Percentiles rank a stretch among this genome's conserved stretches.
Conservation (phyloP, 2,797 vertebrate genomes). For the Adelosebastes latens region DNA sequence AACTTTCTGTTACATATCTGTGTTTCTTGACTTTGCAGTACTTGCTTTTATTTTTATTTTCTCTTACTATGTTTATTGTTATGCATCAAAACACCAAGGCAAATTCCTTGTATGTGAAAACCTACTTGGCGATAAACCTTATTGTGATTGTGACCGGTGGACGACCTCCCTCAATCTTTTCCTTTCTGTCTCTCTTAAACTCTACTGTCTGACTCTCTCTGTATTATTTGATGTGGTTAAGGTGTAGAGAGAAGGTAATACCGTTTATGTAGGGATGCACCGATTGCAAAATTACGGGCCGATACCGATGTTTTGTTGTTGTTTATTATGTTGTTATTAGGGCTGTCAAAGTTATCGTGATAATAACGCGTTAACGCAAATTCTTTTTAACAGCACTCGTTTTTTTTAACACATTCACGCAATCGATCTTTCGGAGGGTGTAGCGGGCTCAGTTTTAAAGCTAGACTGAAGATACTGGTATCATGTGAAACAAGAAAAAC, state of each 20-base stretch:
- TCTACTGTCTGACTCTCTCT: background rate
- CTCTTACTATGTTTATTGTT: background rate
- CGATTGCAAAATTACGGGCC: too few species aligned
- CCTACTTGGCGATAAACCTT: background rate
- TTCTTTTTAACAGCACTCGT: too few species aligned
- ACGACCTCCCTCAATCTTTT: background rate
- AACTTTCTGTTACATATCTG: background rate
- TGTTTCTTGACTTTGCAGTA: background rate
- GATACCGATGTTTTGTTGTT: too few species aligned
- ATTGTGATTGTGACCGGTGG: background rate
- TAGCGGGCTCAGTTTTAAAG: too few species aligned
- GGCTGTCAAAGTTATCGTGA: too few species aligned
- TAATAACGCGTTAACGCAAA: too few species aligned
- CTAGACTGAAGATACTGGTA: too few species aligned
- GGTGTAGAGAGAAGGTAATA: background rate
- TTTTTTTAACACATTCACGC: too few species aligned
- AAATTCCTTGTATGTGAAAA: background rate
- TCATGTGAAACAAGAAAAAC: too few species aligned
- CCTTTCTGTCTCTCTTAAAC: background rate
- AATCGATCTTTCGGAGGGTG: too few species aligned
- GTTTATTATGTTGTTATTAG: too few species aligned
- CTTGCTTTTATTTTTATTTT: background rate
- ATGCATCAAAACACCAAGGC: background rate
- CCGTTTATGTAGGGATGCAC: too few species aligned
- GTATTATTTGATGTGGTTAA: background rate